Conservation (phyloP, 2,113 vertebrate species). For the Elaphurus davidianus region DNA sequence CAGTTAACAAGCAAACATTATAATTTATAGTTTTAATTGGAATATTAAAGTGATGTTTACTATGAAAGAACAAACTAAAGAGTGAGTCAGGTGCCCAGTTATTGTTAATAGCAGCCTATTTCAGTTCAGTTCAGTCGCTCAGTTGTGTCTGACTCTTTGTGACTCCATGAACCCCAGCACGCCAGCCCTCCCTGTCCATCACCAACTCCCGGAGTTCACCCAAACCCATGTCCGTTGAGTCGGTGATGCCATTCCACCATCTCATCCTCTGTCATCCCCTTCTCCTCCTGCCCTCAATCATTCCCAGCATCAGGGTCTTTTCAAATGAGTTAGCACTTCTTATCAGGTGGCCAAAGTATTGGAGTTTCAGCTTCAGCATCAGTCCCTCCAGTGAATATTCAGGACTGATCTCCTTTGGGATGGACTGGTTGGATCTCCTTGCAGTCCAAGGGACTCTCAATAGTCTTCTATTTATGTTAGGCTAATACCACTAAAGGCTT, state of each 20-base stretch:
- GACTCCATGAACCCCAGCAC: not conserved
- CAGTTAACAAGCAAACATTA: not conserved
- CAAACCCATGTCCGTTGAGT: not conserved
- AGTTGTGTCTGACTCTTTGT: not conserved
- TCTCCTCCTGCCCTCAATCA: not conserved
- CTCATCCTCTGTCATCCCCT: not conserved
- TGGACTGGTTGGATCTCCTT: not conserved
- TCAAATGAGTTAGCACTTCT: not conserved
- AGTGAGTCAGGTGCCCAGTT: not conserved
- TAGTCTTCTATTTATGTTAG: not conserved
- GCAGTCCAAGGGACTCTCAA: not conserved
- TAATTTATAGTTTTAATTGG: not conserved
- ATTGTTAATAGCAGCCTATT: not conserved
- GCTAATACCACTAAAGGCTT: not conserved
- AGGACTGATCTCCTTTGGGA: not conserved
- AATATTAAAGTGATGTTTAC: conserved; percentile 16
- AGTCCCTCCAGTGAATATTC: not conserved
- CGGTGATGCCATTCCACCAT: not conserved
- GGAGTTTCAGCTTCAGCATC: not conserved
- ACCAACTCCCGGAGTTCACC: not conserved
- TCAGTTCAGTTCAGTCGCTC: not conserved
- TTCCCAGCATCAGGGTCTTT: not conserved
- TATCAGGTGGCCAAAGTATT: not conserved
- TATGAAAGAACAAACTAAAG: conserved; percentile 34
- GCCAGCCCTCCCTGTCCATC: not conserved